Conservation (phyloP, 2,888 invertebrate genomes). For the Lasioglossum villosulum region DNA sequence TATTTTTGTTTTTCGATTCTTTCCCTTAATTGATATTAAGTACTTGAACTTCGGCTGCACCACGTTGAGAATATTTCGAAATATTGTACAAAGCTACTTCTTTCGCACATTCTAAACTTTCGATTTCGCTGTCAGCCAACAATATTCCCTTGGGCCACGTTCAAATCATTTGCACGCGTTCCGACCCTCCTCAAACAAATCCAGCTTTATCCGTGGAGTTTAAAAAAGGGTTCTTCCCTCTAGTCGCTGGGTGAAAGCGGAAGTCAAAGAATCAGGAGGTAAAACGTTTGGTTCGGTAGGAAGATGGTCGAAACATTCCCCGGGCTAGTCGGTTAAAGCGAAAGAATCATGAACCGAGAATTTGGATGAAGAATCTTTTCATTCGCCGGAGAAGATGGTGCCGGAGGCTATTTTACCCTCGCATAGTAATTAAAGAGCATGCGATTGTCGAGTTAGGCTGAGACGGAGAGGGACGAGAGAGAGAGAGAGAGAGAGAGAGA, state of each 20-base stretch:
- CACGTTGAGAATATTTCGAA: too few relatives aligned
- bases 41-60: too few relatives aligned
- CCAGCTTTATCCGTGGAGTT: too few relatives aligned
- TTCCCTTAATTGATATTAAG: background rate
- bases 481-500: background rate
- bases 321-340: background rate
- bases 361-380: constrained; percentile 4
- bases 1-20: background rate
- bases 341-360: background rate
- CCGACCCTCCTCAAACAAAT: too few relatives aligned
- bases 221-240: background rate
- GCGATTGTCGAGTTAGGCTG: background rate
- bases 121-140: too few relatives aligned
- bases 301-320: background rate
- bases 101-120: too few relatives aligned
- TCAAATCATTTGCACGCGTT: too few relatives aligned
- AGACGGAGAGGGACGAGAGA: background rate
- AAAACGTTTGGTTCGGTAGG: background rate
- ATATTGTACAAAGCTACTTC: too few relatives aligned
- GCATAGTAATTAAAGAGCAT: constrained; percentile 56
- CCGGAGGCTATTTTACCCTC: constrained; percentile 21
- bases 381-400: background rate
- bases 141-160: too few relatives aligned
- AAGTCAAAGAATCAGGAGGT: background rate
- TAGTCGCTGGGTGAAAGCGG: background rate